phyloP scores from a whole-genome alignment of 2,113 vertebrate genomes.

The Poecilia latipinna region DNA sequence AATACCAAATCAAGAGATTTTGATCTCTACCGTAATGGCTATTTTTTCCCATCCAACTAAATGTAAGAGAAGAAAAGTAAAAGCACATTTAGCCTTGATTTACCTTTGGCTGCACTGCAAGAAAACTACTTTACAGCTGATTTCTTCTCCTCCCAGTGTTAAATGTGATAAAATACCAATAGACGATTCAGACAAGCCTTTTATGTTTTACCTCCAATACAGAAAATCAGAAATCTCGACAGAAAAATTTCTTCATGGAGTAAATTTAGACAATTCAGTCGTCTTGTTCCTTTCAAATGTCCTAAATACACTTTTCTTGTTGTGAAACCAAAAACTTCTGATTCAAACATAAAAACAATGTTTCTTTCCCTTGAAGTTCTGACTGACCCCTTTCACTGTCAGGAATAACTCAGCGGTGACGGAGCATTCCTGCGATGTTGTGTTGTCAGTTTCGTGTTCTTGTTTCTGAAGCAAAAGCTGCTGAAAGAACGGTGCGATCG shows the following conservation, averaged over 20 bases:
- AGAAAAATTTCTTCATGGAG: neutral
- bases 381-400: neutral
- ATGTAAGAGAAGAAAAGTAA: neutral
- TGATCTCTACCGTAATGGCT: neutral
- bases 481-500: slow-evolving; percentile 12
- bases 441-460: slow-evolving; percentile 19
- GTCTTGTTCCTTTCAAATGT: no score
- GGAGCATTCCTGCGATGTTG: slow-evolving; percentile 10
- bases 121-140: neutral
- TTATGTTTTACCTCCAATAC: neutral
- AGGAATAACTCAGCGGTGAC: neutral
- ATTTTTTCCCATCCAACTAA: neutral
- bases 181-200: slow-evolving; percentile 11
- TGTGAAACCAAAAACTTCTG: no score
- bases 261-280: neutral
- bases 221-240: no score
- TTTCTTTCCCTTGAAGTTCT: neutral
- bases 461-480: slow-evolving; percentile 10
- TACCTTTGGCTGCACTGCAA: slow-evolving; percentile 1
- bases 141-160: slow-evolving; percentile 8
- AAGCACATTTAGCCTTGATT: neutral
- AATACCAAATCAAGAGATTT: slow-evolving; percentile 7
- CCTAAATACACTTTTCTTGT: no score
- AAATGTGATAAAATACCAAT: neutral
- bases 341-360: neutral